Evolutionary conservation across 1,140 invertebrate species (phyloP), one percentile per base, ranked within the genome.

Genomic region (Tetragnatha versicolor): DNA sequence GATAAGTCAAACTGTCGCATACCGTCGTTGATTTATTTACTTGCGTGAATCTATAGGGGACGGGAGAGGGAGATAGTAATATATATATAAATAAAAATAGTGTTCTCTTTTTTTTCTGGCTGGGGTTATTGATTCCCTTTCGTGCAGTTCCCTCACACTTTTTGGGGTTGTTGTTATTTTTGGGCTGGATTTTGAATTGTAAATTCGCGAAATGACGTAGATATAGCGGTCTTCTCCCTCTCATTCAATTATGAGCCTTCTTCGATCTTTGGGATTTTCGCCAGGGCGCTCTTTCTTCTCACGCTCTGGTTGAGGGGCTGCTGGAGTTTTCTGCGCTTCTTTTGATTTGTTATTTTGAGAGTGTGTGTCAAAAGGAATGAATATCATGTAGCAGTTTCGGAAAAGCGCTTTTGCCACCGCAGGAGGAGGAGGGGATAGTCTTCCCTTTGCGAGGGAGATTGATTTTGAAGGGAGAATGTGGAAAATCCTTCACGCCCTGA

Each of bases 11-110:
- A 66, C 61, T 65, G 73, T 77, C 73, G 61, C 73, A 77, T 66
- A 66, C 73, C 73, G 17, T 22, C 7, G 10, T 29, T 77, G 73
- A 77, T 77, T 77, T 77, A 77, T 77, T 55, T 66, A 77, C 73
- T 77, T 53, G 25, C 27, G 61, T 63, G 60, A 58, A 20, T 49
- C 61, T 14, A 39, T 47, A 25, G 37, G n/a, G n/a, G n/a, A n/a
- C 14, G 37, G 33, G 29, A 33, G n/a, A 51, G 45, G 20, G 47
- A 53, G 60, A 77, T 77, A 77, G 60, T 42, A 66, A 65, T 66
- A 77, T 77, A 77, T 77, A 77, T n/a, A n/a, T n/a, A n/a, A 77
- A 77, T 77, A 77, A 77, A 77, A 53, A 77, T 77, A 65, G 20
- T 68, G 14, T 51, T 49, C 37, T 68, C 22, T 31, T 37, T 37